Conservation (phyloP, 1,140 invertebrate species). For the Drosophila biarmipes region DNA sequence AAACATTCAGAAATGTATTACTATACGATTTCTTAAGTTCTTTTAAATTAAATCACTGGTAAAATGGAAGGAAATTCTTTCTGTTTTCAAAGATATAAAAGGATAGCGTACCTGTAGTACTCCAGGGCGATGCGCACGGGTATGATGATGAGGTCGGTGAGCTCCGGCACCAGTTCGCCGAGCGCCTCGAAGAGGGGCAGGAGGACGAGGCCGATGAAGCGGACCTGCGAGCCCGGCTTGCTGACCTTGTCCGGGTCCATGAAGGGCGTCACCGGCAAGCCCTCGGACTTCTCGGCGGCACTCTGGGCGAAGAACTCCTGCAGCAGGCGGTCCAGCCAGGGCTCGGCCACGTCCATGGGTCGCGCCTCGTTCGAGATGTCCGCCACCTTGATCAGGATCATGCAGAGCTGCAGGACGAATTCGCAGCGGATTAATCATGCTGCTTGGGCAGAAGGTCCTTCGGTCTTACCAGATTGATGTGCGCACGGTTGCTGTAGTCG, state of each 20-base stretch:
- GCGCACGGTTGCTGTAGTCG: constrained; percentile 90
- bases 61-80: too few relatives aligned
- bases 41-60: too few relatives aligned
- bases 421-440: neutral
- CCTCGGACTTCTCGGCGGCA: constrained; percentile 93
- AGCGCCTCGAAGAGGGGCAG: constrained; percentile 92
- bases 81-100: too few relatives aligned
- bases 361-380: constrained; percentile 95
- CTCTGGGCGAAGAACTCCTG: constrained; percentile 93
- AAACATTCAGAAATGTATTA: too few relatives aligned
- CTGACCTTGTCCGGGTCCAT: constrained; percentile 96
- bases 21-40: too few relatives aligned
- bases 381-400: constrained; percentile 94
- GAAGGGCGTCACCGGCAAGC: constrained; percentile 93
- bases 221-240: constrained; percentile 93
- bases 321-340: constrained; percentile 92
- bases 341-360: constrained; percentile 93
- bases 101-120: constrained; percentile 84
- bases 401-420: constrained; percentile 87
- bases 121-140: constrained; percentile 87
- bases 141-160: constrained; percentile 86
- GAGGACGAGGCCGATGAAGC: constrained; percentile 93
- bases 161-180: constrained; percentile 89
- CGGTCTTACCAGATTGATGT: constrained; percentile 91
- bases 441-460: neutral